Evolutionary conservation across 2,113 vertebrate genomes (phyloP).

Genomic region (Aptenodytes patagonicus): DNA sequence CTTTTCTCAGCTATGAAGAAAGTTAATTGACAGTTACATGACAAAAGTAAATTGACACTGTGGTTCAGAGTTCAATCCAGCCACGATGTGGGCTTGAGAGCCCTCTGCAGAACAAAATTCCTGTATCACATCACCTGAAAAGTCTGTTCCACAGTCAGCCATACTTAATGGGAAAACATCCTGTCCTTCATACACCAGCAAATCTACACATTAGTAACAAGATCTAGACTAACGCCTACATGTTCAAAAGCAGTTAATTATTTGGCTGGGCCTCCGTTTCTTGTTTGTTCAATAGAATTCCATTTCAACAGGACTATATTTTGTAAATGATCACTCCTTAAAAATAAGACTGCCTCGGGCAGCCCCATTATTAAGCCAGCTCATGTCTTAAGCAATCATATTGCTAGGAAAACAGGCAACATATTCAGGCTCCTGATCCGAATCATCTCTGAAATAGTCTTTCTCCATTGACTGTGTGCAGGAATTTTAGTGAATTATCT

Average conservation of each 20-base stretch:
- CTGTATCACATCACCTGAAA: not conserved
- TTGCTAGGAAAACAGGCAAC: not conserved
- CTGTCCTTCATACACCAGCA: not conserved
- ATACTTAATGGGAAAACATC: not conserved
- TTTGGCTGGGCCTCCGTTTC: not conserved
- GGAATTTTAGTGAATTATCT: not conserved
- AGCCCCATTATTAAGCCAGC: not conserved
- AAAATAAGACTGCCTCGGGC: not conserved
- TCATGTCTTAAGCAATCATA: not conserved
- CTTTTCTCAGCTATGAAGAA: not conserved
- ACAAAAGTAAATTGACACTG: not conserved
- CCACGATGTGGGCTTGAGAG: fast-evolving
- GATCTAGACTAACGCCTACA: not conserved
- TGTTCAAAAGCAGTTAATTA: not conserved
- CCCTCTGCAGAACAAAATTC: not conserved
- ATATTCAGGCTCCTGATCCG: not conserved
- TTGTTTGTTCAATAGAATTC: not conserved
- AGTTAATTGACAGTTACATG: not conserved
- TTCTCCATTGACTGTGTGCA: not conserved
- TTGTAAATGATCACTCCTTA: not conserved
- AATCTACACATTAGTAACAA: not conserved
- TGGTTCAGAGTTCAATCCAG: not conserved
- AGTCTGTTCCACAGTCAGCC: not conserved
- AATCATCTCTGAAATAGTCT: not conserved
- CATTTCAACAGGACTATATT: not conserved